Evolutionary conservation across 2,797 vertebrate species (phyloP).

Genomic region (Bradypodion pumilum): DNA sequence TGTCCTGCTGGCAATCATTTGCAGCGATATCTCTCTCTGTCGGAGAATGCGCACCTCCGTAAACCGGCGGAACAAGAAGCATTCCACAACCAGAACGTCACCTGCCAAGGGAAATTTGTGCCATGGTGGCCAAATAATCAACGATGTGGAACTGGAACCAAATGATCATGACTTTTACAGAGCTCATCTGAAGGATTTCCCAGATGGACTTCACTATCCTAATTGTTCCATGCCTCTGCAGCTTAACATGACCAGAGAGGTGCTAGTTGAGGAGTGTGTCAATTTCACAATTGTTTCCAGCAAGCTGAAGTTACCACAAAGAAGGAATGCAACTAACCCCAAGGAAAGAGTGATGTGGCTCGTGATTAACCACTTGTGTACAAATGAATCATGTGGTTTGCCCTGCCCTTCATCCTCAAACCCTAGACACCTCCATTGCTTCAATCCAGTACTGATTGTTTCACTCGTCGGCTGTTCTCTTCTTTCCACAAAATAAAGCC

Average conservation of each 20-base stretch:
- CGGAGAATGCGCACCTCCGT: conserved; percentile 31
- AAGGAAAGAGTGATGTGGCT: conserved; percentile 52
- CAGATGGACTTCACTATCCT: conserved; percentile 56
- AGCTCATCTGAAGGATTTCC: conserved; percentile 62
- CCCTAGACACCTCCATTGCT: background rate
- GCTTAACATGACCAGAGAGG: conserved; percentile 53
- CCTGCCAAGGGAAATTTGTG: conserved; percentile 45
- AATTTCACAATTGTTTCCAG: conserved; percentile 53
- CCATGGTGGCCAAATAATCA: conserved; percentile 51
- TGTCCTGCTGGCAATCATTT: conserved; percentile 38
- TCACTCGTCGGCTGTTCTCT: conserved; percentile 30
- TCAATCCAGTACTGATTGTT: background rate
- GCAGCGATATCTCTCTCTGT: background rate
- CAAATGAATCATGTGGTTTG: conserved; percentile 5
- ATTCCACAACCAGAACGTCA: fast-evolving
- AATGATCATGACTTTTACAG: conserved; percentile 62
- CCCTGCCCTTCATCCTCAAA: background rate
- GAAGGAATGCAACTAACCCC: conserved; percentile 33
- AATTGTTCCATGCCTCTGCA: conserved; percentile 29
- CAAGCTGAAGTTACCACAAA: conserved; percentile 49
- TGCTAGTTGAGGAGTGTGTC: conserved; percentile 49
- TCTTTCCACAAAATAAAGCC: conserved; percentile 35
- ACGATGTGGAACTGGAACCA: conserved; percentile 37
- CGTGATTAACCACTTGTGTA: conserved; percentile 63
- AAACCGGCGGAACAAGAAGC: conserved; percentile 53